Percentiles rank a stretch among this genome's conserved stretches.
Conservation (phyloP, 2,113 vertebrate species). For the Serilophus lunatus region DNA sequence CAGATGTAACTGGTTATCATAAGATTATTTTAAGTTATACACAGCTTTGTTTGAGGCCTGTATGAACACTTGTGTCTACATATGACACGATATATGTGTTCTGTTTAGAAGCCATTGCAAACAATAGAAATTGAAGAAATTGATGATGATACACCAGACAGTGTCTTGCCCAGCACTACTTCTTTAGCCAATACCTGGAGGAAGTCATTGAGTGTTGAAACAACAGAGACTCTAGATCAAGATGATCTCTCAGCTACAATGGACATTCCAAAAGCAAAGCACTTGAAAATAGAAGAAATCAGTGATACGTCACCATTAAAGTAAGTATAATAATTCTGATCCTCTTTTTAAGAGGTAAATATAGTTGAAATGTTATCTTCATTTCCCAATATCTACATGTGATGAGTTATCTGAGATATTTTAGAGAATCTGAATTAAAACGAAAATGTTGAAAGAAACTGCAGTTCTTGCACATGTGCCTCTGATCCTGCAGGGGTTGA, state of each 20-base stretch:
- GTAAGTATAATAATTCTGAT: constrained; percentile 65
- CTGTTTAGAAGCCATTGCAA: constrained; percentile 84
- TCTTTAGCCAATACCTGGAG: neutral
- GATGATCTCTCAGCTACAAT: constrained; percentile 16
- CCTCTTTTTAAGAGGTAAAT: neutral
- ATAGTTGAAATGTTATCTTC: neutral
- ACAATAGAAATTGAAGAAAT: constrained; percentile 88
- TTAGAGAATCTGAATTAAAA: neutral
- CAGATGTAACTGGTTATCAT: neutral
- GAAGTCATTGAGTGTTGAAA: neutral
- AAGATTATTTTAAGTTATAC: neutral
- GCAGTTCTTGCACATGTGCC: neutral
- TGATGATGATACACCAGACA: constrained; percentile 64
- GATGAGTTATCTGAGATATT: neutral
- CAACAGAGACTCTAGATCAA: constrained; percentile 33
- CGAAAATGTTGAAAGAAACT: neutral
- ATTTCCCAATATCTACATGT: neutral
- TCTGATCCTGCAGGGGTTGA: neutral
- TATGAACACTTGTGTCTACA: neutral
- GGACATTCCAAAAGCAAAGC: constrained; percentile 82
- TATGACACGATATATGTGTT: neutral
- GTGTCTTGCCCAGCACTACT: neutral
- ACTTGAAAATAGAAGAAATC: constrained; percentile 89
- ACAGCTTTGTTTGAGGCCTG: neutral
- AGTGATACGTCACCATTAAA: constrained; percentile 19